Evolutionary conservation across 2,888 invertebrate genomes (phyloP).

Genomic region (Pheosia gnoma): DNA sequence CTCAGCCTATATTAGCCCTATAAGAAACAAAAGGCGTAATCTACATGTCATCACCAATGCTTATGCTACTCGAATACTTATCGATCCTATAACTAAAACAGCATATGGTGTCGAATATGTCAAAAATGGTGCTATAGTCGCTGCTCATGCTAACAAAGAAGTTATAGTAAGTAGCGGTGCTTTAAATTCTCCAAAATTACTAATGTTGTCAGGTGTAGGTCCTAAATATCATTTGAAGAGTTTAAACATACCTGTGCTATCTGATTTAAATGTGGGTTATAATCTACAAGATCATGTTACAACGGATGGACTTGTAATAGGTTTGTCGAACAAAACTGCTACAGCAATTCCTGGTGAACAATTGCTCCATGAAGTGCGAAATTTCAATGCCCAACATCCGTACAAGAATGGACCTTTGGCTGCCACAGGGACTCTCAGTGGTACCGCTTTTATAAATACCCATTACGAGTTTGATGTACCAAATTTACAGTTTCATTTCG

Average conservation of each 20-base stretch:
- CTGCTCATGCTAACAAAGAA: constrained; percentile 83
- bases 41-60: constrained; percentile 79
- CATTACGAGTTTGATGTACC: constrained; percentile 77
- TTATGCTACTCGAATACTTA: constrained; percentile 82
- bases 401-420: constrained; percentile 81
- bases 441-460: constrained; percentile 86
- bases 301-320: constrained; percentile 77
- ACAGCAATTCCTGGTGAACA: constrained; percentile 69
- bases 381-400: constrained; percentile 65
- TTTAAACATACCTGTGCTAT: constrained; percentile 81
- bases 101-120: constrained; percentile 72
- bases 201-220: constrained; percentile 88
- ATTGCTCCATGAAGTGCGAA: constrained; percentile 67
- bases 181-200: constrained; percentile 85
- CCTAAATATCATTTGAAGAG: constrained; percentile 80
- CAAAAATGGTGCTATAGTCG: constrained; percentile 68
- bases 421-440: constrained; percentile 80
- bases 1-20: constrained; percentile 86
- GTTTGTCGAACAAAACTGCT: constrained; percentile 81
- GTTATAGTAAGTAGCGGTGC: constrained; percentile 85
- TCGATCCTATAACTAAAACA: constrained; percentile 81
- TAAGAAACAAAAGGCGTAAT: constrained; percentile 81
- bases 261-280: constrained; percentile 87
- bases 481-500: constrained; percentile 87
- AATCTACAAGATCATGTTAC: constrained; percentile 91